Conservation (phyloP, 2,888 invertebrate genomes). For the Platerodrilus igneus region DNA sequence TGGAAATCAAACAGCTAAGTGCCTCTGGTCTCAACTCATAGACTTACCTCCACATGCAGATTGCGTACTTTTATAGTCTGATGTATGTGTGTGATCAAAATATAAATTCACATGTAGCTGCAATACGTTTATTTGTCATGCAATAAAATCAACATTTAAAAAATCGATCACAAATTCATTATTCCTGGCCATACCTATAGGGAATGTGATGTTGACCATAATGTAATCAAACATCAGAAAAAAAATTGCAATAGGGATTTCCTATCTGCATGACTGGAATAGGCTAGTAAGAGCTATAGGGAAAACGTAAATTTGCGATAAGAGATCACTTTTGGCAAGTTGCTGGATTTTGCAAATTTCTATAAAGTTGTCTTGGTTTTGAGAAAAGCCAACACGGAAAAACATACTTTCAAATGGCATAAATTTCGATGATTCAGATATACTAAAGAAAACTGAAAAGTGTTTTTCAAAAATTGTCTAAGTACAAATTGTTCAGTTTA, state of each 20-base stretch:
- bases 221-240: constrained; percentile 4
- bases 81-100: too few relatives aligned
- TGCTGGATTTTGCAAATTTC: constrained; percentile 1
- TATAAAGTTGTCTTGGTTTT: constrained; percentile 3
- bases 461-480: constrained; percentile 2
- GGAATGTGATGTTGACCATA: constrained; percentile 1
- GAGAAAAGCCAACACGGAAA: constrained; percentile 4
- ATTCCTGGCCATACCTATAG: too few relatives aligned
- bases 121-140: not conserved
- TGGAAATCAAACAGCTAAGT: too few relatives aligned
- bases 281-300: not conserved
- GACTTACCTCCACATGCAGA: not conserved
- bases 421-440: constrained; percentile 1
- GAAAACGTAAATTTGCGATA: too few relatives aligned
- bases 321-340: too few relatives aligned
- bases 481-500: too few relatives aligned
- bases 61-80: not conserved
- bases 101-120: constrained; percentile 3
- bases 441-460: constrained; percentile 2
- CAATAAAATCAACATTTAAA: too few relatives aligned
- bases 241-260: constrained; percentile 5
- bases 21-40: not conserved
- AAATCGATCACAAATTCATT: not conserved
- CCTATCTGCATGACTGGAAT: constrained; percentile 6
- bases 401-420: constrained; percentile 5